phyloP scores from a whole-genome alignment of 2,113 vertebrate species.

The Cricetomys ansorgei region DNA sequence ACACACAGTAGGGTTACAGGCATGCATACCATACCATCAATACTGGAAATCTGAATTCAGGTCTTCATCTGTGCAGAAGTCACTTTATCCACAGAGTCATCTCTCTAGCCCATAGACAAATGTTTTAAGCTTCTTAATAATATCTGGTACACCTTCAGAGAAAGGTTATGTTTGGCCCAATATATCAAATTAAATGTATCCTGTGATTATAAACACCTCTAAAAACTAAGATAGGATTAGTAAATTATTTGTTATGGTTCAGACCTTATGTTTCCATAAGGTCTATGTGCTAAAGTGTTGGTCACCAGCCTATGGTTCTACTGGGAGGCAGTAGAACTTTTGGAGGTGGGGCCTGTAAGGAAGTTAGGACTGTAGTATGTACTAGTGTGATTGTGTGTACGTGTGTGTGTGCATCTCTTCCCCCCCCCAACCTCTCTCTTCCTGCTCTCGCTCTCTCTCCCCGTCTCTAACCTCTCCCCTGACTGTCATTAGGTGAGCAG shows the following conservation, averaged over 20 bases:
- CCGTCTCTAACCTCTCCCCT: neutral
- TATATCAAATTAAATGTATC: neutral
- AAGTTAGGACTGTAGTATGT: too few species aligned
- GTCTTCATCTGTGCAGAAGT: neutral
- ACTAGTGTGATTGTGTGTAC: neutral
- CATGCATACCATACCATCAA: neutral
- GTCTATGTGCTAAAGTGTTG: neutral
- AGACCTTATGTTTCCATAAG: neutral
- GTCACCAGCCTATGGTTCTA: neutral
- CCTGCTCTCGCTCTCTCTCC: neutral
- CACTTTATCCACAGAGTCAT: neutral
- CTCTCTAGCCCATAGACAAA: neutral
- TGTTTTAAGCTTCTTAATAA: conserved; percentile 9
- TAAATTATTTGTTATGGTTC: neutral
- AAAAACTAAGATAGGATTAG: conserved; percentile 48
- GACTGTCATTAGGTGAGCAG: neutral
- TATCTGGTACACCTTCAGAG: conserved; percentile 3
- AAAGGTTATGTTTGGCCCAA: conserved; percentile 23
- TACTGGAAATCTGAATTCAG: neutral
- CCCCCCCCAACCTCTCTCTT: too few species aligned
- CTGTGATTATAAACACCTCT: neutral
- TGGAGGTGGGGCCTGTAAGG: neutral
- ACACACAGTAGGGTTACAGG: neutral
- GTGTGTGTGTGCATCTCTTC: neutral
- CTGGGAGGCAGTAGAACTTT: neutral